phyloP scores from a whole-genome alignment of 2,113 vertebrate genomes.

The Macquaria australasica region DNA sequence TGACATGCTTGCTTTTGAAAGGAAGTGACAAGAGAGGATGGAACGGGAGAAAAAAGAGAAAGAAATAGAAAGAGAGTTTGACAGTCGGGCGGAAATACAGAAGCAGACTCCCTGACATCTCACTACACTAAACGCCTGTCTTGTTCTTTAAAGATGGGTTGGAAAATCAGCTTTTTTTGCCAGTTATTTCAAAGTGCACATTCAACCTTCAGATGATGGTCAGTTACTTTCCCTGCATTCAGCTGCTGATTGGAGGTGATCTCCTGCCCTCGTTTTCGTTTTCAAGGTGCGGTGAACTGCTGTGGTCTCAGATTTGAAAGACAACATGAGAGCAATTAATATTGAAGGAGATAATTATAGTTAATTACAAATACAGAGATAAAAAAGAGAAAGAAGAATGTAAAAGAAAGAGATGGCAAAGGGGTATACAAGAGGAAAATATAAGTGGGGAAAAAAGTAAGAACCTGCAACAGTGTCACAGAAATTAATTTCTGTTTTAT shows the following conservation, averaged over 20 bases:
- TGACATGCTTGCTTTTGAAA: neutral
- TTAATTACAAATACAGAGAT: neutral
- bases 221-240: too few relatives aligned
- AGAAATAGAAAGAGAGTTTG: slow-evolving; percentile 2
- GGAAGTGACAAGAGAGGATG: neutral
- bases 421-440: too few relatives aligned
- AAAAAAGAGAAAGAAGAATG: neutral
- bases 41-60: neutral
- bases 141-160: neutral
- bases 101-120: neutral
- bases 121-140: neutral
- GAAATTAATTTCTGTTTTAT: too few relatives aligned
- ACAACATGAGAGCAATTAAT: neutral
- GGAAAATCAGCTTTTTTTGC: neutral
- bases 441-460: neutral
- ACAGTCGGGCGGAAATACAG: neutral
- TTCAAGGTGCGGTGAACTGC: too few relatives aligned
- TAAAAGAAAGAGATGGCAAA: neutral
- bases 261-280: neutral
- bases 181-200: neutral
- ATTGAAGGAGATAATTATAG: neutral
- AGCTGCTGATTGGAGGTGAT: neutral
- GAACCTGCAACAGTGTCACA: neutral
- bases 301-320: neutral
- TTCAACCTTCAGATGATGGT: too few relatives aligned